phyloP scores from a whole-genome alignment of 1,140 invertebrate genomes.

The Dolichoris vasculosae region DNA sequence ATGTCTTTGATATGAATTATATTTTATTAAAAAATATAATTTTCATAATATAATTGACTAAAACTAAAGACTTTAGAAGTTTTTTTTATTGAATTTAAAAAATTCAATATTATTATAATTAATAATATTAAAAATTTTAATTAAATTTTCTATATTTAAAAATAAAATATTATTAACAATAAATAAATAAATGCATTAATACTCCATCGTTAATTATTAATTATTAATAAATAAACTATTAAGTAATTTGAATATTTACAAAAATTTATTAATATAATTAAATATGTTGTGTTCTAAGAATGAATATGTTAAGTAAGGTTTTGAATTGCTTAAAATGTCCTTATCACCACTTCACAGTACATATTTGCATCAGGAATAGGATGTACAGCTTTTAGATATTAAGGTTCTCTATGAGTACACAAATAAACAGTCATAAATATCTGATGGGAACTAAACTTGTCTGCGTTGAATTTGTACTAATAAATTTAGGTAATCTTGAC shows the following conservation, averaged over 20 bases:
- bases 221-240: too few relatives aligned
- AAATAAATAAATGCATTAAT: too few relatives aligned
- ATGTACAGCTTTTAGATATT: background rate
- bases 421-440: constrained; percentile 12
- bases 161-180: too few relatives aligned
- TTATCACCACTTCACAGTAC: background rate
- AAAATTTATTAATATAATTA: background rate
- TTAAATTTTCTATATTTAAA: too few relatives aligned
- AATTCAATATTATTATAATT: too few relatives aligned
- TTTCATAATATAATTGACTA: too few relatives aligned
- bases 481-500: background rate
- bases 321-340: background rate
- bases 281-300: background rate
- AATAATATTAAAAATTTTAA: too few relatives aligned
- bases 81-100: too few relatives aligned
- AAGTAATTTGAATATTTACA: background rate
- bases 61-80: too few relatives aligned
- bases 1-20: too few relatives aligned
- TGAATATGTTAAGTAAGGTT: background rate
- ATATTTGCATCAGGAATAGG: background rate
- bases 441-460: background rate
- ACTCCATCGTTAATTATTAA: too few relatives aligned
- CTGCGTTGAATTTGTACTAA: background rate
- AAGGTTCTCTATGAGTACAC: background rate
- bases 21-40: too few relatives aligned